Evolutionary conservation across 1,140 invertebrate genomes (phyloP).

Genomic region (Drosophila ironensis): DNA sequence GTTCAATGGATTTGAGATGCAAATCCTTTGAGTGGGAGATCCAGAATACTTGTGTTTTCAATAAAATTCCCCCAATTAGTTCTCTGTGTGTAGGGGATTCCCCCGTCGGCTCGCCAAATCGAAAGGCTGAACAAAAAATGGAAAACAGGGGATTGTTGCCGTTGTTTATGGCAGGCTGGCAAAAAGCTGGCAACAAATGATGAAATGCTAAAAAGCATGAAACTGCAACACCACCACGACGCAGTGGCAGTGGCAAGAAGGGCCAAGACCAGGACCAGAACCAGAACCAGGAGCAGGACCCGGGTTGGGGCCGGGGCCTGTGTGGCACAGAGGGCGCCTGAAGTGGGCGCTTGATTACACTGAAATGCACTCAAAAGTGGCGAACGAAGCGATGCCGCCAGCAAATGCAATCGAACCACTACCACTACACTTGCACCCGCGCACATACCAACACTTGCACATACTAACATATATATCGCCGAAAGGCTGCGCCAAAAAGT

Average conservation of each 20-base stretch:
- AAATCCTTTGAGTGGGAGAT: no score
- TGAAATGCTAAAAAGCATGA: slow-evolving; percentile 71
- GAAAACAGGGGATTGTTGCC: not conserved
- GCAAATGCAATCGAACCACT: slow-evolving; percentile 55
- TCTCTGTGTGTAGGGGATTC: no score
- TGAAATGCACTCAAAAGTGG: slow-evolving; percentile 74
- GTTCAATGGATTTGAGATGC: no score
- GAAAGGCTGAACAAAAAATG: slow-evolving; percentile 10
- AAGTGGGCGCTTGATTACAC: slow-evolving; percentile 75
- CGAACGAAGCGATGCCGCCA: slow-evolving; percentile 42
- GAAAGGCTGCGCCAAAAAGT: slow-evolving; percentile 55
- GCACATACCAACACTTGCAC: not conserved
- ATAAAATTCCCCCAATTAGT: no score
- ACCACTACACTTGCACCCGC: not conserved
- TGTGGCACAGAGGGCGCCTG: slow-evolving; percentile 11
- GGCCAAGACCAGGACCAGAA: no score
- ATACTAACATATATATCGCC: not conserved
- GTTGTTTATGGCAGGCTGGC: not conserved
- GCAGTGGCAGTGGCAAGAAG: not conserved
- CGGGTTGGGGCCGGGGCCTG: not conserved
- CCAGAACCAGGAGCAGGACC: not conserved
- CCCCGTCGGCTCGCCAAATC: slow-evolving; percentile 23
- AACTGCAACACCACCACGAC: slow-evolving; percentile 37
- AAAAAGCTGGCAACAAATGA: slow-evolving; percentile 67
- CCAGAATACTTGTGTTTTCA: no score